Percentiles rank a stretch among this genome's conserved stretches.
These are phyloP conservation scores for Mythimna albipuncta DNA, from an alignment of 2,888 invertebrate species.

Conservation along the genomic window DNA sequence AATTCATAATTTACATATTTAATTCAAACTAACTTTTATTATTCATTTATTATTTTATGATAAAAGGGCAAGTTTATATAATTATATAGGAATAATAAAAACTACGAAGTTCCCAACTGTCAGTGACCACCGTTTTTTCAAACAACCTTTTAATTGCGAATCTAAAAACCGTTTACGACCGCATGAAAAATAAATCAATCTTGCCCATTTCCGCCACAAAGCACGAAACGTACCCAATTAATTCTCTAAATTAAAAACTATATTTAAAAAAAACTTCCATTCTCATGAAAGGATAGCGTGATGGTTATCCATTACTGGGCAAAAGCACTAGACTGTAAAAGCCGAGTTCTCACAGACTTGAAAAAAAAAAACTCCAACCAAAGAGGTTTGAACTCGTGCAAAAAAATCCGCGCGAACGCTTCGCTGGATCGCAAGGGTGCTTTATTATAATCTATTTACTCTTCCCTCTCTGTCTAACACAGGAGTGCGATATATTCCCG, in stretches of 20 bases:
- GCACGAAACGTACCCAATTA: conserved; percentile 41
- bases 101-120: conserved; percentile 10
- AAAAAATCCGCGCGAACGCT: conserved; percentile 84
- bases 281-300: conserved; percentile 67
- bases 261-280: conserved; percentile 42
- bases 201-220: conserved; percentile 31
- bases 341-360: conserved; percentile 76
- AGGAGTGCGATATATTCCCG: conserved; percentile 49
- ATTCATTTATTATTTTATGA: too few species aligned
- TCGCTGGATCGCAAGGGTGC: conserved; percentile 81
- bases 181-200: conserved; percentile 38
- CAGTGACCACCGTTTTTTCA: background rate
- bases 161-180: conserved; percentile 38
- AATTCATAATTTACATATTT: too few species aligned
- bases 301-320: conserved; percentile 66
- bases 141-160: conserved; percentile 17
- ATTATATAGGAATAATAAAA: background rate
- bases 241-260: conserved; percentile 30
- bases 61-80: too few species aligned
- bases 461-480: conserved; percentile 71
- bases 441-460: conserved; percentile 80
- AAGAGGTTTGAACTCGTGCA: conserved; percentile 77
- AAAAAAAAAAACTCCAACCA: conserved; percentile 67
- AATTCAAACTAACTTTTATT: too few species aligned
- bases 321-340: conserved; percentile 82